phyloP scores from a whole-genome alignment of 2,797 vertebrate genomes.

The Jordanella pulchra region DNA sequence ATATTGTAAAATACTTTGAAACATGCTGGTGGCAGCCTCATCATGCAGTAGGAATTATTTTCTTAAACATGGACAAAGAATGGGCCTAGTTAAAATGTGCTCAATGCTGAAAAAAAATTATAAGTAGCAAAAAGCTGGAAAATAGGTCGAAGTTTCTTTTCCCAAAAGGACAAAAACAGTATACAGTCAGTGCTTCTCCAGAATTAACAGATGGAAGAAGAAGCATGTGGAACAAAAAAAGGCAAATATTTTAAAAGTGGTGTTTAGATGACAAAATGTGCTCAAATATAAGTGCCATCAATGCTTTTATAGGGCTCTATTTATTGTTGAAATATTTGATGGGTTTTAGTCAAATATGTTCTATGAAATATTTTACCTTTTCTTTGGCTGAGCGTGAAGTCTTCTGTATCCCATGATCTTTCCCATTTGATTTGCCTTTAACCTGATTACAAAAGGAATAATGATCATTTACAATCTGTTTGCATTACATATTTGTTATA shows the following conservation, averaged over 20 bases:
- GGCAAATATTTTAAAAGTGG: background rate
- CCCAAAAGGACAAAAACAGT: background rate
- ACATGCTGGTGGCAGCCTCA: background rate
- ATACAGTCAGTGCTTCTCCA: background rate
- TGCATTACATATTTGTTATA: background rate
- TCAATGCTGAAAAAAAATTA: too few species aligned
- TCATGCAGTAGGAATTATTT: background rate
- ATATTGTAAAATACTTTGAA: background rate
- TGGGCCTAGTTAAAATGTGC: too few species aligned
- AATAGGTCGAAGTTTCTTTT: background rate
- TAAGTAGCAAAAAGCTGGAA: background rate
- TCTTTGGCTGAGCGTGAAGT: constrained; percentile 55
- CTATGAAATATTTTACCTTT: constrained; percentile 61
- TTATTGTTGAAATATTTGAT: background rate
- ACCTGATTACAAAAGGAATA: constrained; percentile 57
- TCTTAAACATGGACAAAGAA: too few species aligned
- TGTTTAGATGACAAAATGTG: background rate
- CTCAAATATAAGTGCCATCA: background rate
- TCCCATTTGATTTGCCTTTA: constrained; percentile 71
- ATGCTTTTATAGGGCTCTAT: background rate
- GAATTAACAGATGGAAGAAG: background rate
- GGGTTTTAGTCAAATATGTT: background rate
- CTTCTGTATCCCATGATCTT: constrained; percentile 62
- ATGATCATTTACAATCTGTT: background rate
- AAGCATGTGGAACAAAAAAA: background rate